Evolutionary conservation across 2,797 vertebrate genomes (phyloP).

Genomic region (Myoxocephalus aenaeus): DNA sequence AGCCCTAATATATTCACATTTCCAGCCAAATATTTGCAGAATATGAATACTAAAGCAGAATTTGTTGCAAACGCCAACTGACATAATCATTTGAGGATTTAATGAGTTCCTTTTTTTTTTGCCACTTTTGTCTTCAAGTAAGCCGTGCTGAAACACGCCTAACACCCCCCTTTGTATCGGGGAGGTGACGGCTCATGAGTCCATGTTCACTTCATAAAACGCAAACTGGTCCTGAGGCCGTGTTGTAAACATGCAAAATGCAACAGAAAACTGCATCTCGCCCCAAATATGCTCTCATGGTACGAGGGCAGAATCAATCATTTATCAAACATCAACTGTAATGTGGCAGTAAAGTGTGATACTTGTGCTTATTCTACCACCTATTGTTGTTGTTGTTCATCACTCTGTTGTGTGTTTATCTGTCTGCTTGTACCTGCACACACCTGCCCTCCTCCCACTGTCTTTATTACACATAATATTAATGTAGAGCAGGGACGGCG

Average conservation of each 20-base stretch:
- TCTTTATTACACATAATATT: constrained; percentile 81
- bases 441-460: constrained; percentile 68
- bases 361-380: constrained; percentile 27
- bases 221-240: background rate
- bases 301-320: background rate
- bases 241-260: background rate
- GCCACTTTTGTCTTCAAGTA: background rate
- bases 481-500: constrained; percentile 69
- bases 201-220: constrained; percentile 6
- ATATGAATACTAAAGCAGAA: background rate
- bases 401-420: constrained; percentile 34
- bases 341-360: constrained; percentile 43
- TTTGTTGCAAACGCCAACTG: no score
- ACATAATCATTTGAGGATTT: no score
- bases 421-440: constrained; percentile 50
- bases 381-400: constrained; percentile 48
- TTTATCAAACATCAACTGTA: constrained; percentile 35
- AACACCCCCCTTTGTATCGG: constrained; percentile 1
- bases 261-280: background rate
- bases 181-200: background rate
- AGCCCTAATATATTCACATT: no score
- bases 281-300: background rate
- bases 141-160: background rate
- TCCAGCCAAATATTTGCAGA: background rate
- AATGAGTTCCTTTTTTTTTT: background rate